Conservation (phyloP, 2,113 vertebrate genomes). For the Megaleporinus macrocephalus region DNA sequence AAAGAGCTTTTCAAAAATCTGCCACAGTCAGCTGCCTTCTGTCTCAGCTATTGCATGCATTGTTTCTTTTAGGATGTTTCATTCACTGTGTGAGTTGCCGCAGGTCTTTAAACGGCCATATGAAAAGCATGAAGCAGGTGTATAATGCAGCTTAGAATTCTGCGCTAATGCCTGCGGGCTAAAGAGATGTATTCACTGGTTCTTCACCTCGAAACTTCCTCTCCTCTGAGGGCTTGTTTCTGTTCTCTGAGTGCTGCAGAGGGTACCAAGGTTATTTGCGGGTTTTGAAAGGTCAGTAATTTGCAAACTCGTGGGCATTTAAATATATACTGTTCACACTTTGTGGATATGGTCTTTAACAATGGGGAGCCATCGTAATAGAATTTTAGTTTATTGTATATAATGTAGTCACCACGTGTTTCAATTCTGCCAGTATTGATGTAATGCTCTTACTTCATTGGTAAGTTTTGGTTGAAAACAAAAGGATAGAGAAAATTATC, state of each 20-base stretch:
- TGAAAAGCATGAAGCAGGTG: background rate
- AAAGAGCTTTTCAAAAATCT: constrained; percentile 23
- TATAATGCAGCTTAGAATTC: constrained; percentile 15
- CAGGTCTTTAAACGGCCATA: background rate
- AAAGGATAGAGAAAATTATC: too few species aligned
- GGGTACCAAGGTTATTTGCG: background rate
- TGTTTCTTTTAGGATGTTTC: constrained; percentile 6
- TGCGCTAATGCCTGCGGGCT: background rate
- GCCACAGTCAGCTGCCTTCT: constrained; percentile 8
- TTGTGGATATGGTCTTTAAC: too few species aligned
- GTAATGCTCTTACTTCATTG: too few species aligned
- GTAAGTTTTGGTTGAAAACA: too few species aligned
- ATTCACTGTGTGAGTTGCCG: background rate
- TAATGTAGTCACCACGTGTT: too few species aligned
- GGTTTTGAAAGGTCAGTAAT: background rate
- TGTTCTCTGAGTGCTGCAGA: background rate
- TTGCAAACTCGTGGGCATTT: background rate
- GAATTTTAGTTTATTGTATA: too few species aligned
- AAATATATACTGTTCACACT: too few species aligned
- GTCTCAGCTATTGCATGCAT: constrained; percentile 1
- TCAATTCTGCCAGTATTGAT: too few species aligned
- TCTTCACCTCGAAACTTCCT: background rate
- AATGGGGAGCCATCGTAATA: too few species aligned
- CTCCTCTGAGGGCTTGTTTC: background rate
- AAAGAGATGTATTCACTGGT: background rate